Conservation (phyloP, 1,140 invertebrate genomes). For the Gryon sp. region DNA sequence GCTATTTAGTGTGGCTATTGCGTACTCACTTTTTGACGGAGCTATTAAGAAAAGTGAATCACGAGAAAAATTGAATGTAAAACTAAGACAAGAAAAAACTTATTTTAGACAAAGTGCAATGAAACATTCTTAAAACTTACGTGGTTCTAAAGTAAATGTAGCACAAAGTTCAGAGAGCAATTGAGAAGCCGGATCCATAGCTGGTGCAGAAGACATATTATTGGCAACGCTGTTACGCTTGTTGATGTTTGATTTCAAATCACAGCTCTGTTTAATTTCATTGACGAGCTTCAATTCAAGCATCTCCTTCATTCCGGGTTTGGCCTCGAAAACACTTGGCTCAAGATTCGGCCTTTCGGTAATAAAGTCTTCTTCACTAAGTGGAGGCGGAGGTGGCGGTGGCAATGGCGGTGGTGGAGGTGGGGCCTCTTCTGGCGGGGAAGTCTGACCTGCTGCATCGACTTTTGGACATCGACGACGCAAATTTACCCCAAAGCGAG, state of each 20-base stretch:
- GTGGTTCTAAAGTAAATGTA: slow-evolving; percentile 73
- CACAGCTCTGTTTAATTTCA: slow-evolving; percentile 89
- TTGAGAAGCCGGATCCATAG: slow-evolving; percentile 84
- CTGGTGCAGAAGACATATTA: slow-evolving; percentile 54
- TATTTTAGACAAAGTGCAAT: no score
- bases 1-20: slow-evolving; percentile 60
- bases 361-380: neutral
- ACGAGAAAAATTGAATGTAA: no score
- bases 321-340: slow-evolving; percentile 69
- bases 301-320: slow-evolving; percentile 87
- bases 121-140: slow-evolving; percentile 36
- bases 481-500: slow-evolving; percentile 85
- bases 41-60: slow-evolving; percentile 8
- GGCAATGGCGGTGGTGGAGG: slow-evolving; percentile 69
- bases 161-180: slow-evolving; percentile 85
- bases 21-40: slow-evolving; percentile 71
- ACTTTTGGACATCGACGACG: slow-evolving; percentile 81
- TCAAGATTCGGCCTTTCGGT: slow-evolving; percentile 1
- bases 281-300: slow-evolving; percentile 88
- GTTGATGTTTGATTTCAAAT: slow-evolving; percentile 79
- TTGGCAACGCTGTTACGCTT: slow-evolving; percentile 53
- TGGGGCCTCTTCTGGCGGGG: slow-evolving; percentile 67
- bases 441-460: slow-evolving; percentile 61
- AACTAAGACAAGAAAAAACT: no score
- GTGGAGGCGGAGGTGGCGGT: slow-evolving; percentile 58